phyloP scores from a whole-genome alignment of 2,888 invertebrate species.

The Unio pictorum region DNA sequence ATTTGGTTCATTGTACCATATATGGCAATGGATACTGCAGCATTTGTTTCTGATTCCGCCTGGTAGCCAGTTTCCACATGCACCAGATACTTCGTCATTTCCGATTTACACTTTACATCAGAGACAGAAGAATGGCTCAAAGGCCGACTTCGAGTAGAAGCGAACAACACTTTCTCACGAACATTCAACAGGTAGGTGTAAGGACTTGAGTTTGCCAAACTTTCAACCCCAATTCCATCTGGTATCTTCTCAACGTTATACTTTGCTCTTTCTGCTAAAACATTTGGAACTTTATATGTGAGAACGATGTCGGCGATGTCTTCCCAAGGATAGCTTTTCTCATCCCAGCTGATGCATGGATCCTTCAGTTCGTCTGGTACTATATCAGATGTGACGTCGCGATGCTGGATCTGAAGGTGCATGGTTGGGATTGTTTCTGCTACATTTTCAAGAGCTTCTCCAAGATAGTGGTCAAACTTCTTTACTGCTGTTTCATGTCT shows the following conservation, averaged over 20 bases:
- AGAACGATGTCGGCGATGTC: constrained; percentile 20
- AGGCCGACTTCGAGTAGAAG: constrained; percentile 10
- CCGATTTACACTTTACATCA: constrained; percentile 10
- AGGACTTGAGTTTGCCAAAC: constrained; percentile 12
- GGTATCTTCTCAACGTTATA: constrained; percentile 19
- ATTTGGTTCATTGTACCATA: constrained; percentile 13
- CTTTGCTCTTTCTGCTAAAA: constrained; percentile 19
- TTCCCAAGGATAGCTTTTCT: constrained; percentile 21
- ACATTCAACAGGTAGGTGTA: constrained; percentile 22
- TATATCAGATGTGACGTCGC: constrained; percentile 6
- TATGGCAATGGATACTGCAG: constrained; percentile 27
- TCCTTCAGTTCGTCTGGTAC: constrained; percentile 5
- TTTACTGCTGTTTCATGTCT: constrained; percentile 27
- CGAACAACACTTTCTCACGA: constrained; percentile 30
- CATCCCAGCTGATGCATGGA: constrained; percentile 21
- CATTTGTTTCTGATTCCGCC: constrained; percentile 32
- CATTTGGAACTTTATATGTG: constrained; percentile 28
- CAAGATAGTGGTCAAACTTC: constrained; percentile 22
- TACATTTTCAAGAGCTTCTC: constrained; percentile 16
- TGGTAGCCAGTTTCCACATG: constrained; percentile 35
- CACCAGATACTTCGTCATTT: constrained; percentile 30
- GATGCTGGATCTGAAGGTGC: constrained; percentile 27
- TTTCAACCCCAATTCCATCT: constrained; percentile 10
- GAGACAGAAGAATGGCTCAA: too few relatives aligned
- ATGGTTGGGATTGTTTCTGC: constrained; percentile 13